Conservation (phyloP, 2,888 invertebrate genomes). For the Meiosimyza platycephala region DNA sequence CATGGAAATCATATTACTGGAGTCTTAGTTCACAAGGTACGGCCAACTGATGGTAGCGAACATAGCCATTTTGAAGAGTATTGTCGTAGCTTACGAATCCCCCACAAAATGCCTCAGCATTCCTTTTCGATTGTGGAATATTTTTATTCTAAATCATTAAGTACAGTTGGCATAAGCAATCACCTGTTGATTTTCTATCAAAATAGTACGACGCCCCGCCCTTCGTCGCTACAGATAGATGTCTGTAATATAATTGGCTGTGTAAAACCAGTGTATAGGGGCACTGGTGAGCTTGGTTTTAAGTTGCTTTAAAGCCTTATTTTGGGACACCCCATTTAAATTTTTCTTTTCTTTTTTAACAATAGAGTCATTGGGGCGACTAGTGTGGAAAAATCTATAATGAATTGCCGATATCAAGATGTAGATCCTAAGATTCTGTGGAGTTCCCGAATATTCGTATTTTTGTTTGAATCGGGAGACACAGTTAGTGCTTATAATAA, state of each 20-base stretch:
- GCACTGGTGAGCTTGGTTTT: conserved; percentile 30
- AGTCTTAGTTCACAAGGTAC: conserved; percentile 42
- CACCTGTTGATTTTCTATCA: conserved; percentile 12
- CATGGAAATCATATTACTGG: conserved; percentile 35
- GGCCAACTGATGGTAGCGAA: conserved; percentile 32
- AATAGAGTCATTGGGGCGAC: background rate
- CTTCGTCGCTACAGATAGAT: conserved; percentile 23
- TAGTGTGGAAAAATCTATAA: background rate
- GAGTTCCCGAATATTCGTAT: conserved; percentile 3
- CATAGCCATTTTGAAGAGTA: conserved; percentile 37
- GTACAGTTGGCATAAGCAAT: conserved; percentile 37
- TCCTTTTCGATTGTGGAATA: conserved; percentile 44
- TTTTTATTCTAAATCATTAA: conserved; percentile 33
- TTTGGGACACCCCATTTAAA: conserved; percentile 1
- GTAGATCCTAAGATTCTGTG: background rate
- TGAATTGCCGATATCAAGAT: conserved; percentile 13
- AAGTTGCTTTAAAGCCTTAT: background rate
- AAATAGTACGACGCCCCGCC: conserved; percentile 26
- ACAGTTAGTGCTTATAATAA: too few relatives aligned
- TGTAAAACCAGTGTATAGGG: conserved; percentile 8
- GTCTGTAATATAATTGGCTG: conserved; percentile 35
- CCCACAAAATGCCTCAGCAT: conserved; percentile 39
- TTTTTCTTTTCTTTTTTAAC: background rate
- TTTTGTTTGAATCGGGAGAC: too few relatives aligned
- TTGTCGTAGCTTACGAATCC: conserved; percentile 36